phyloP scores from a whole-genome alignment of 35 echinoderm and acorn worm species.

The Apostichopus californicus region DNA sequence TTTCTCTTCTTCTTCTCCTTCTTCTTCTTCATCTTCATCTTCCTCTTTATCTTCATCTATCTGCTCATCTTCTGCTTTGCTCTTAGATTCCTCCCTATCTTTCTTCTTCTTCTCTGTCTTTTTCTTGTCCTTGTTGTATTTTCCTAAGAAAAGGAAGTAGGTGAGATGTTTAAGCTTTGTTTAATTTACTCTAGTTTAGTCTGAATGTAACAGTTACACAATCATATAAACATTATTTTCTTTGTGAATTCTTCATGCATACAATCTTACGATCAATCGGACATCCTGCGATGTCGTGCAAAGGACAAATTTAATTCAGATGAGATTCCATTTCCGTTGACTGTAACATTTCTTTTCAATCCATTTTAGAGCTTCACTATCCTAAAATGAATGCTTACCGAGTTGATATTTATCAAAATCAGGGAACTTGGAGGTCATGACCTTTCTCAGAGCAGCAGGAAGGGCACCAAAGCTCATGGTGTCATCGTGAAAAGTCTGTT shows the following conservation, averaged over 20 bases:
- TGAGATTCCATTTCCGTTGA: no score
- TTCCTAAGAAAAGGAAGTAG: constrained; percentile 58
- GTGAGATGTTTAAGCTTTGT: no score
- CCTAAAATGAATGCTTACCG: constrained; percentile 60
- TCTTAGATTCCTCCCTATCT: constrained; percentile 13
- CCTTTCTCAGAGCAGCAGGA: constrained; percentile 85
- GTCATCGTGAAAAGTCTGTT: constrained; percentile 93
- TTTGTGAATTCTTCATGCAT: no score
- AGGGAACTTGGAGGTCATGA: constrained; percentile 92
- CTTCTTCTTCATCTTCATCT: background rate
- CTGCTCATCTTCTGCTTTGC: constrained; percentile 14
- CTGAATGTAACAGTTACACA: no score
- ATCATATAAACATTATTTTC: no score
- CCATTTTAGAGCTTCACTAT: no score
- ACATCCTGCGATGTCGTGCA: no score
- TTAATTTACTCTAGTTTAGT: no score
- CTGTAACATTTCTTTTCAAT: no score
- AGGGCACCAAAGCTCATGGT: constrained; percentile 86
- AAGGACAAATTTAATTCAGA: no score
- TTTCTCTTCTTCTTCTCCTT: constrained; percentile 60
- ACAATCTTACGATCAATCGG: no score
- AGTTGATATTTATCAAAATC: constrained; percentile 96
- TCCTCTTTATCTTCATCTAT: background rate
- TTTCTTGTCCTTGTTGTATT: constrained; percentile 98
- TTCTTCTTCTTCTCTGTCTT: constrained; percentile 55